Evolutionary conservation across 2,113 vertebrate species (phyloP), one percentile per base, ranked within the genome.

Genomic region (Orycteropus afer): DNA sequence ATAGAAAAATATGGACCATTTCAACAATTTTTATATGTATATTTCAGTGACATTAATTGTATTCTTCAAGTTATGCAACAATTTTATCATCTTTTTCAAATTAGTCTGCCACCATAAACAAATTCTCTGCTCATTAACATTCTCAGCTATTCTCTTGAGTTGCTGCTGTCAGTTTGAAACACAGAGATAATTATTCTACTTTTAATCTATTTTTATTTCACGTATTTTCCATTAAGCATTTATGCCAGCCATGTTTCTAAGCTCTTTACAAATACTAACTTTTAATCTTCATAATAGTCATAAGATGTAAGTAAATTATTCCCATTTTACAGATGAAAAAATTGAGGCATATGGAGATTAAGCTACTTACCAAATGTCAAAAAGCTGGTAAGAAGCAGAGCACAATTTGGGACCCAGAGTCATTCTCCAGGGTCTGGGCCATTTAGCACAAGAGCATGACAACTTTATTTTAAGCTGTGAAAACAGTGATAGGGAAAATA

Each of bases 291-390:
- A 7, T 73, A n/a, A 53, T 1, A 71, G n/a, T 69, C 13, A 73
- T 49, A 49, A 5, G n/a, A 27, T 23, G 27, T 14, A 69, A 15
- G 6, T 13, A 12, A 76, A 57, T n/a, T 59, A 69, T 57, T 79
- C 32, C 15, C 17, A 63, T n/a, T 80, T 95, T 83, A 47, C 7
- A 79, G 83, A 34, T 73, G 32, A 45, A 22, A 32, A 79, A 91
- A 40, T 7, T n/a, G 18, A 49, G 17, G 3, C 29, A 23, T 3
- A 59, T 7, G 57, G 32, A 61, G 18, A 3, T 78, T 83, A 83
- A 69, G 15, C 69, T 77, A 17, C 15, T 86, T 77, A 20, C 8
- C 25, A 59, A 7, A 95, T 8, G 0, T 80, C 4, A 40, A 51
- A 45, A 57, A 61, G 3, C 12, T 51, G 7, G 11, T 40, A n/a